Conservation (phyloP, 2,888 invertebrate genomes). For the Apotomis betuletana region DNA sequence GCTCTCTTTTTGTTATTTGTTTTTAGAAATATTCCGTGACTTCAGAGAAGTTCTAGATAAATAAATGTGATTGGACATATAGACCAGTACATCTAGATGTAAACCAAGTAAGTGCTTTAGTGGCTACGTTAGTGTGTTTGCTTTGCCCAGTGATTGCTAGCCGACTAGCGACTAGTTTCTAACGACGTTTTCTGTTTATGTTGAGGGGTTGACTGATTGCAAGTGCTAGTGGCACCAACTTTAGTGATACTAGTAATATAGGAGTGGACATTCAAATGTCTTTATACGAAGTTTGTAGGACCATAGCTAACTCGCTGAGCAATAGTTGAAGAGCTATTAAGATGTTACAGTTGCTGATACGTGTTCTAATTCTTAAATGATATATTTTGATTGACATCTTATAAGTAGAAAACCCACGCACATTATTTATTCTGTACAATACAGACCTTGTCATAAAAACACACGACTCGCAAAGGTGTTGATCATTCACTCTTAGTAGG, state of each 20-base stretch:
- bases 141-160: neutral
- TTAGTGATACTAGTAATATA: neutral
- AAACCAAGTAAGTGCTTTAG: neutral
- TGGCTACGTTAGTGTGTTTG: neutral
- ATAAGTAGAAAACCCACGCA: too few relatives aligned
- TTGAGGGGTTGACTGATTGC: slow-evolving; percentile 14
- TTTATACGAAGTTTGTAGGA: neutral
- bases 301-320: neutral
- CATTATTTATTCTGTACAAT: too few relatives aligned
- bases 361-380: too few relatives aligned
- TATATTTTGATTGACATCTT: too few relatives aligned
- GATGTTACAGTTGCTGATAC: too few relatives aligned
- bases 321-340: neutral
- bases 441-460: too few relatives aligned
- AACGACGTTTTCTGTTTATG: slow-evolving; percentile 9
- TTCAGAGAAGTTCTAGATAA: too few relatives aligned
- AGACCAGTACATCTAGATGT: too few relatives aligned
- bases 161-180: neutral
- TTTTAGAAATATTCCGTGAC: too few relatives aligned
- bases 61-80: neutral
- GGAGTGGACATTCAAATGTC: neutral
- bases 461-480: too few relatives aligned
- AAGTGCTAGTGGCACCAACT: neutral
- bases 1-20: too few relatives aligned
- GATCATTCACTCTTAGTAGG: too few relatives aligned